Evolutionary conservation across 2,797 vertebrate genomes (phyloP).

Genomic region (Sebastes alutus): DNA sequence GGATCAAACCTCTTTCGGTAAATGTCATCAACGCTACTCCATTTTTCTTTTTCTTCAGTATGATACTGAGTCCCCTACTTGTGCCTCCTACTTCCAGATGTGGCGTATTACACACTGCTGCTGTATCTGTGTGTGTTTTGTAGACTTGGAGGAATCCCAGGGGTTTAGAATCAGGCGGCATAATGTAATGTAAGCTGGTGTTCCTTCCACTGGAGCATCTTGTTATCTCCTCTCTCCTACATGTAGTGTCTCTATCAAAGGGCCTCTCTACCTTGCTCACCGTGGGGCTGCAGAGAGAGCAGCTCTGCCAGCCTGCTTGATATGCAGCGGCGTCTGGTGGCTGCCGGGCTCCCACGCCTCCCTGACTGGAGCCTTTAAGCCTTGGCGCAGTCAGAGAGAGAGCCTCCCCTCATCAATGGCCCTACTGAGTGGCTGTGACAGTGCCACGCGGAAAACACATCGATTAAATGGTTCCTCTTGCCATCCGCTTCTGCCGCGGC

Average conservation of each 20-base stretch:
- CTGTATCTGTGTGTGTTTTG: constrained; percentile 42
- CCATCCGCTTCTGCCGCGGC: constrained; percentile 40
- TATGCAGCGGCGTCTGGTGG: constrained; percentile 77
- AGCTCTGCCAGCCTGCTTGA: constrained; percentile 74
- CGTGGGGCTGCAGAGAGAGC: constrained; percentile 65
- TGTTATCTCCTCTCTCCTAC: constrained; percentile 63
- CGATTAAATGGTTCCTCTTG: constrained; percentile 72
- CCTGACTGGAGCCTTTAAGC: constrained; percentile 78
- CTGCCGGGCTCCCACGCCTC: constrained; percentile 71
- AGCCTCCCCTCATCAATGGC: constrained; percentile 77
- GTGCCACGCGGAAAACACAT: constrained; percentile 72
- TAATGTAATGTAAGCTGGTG: constrained; percentile 58
- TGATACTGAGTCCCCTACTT: not conserved
- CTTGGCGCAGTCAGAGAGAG: constrained; percentile 65
- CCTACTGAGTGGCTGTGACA: constrained; percentile 74
- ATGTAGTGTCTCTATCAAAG: constrained; percentile 71
- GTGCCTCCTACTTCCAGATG: constrained; percentile 22
- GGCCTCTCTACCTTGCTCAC: constrained; percentile 63
- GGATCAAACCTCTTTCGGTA: constrained; percentile 2
- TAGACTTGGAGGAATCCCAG: constrained; percentile 43
- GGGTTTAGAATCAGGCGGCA: constrained; percentile 44
- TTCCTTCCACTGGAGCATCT: constrained; percentile 58
- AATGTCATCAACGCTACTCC: constrained; percentile 23
- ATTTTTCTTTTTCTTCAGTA: constrained; percentile 10
- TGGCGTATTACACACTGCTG: not conserved